Percentiles rank a stretch among this genome's conserved stretches.
These are phyloP conservation scores for Melitaea athalia DNA, from an alignment of 2,888 invertebrate species.

Conservation along the genomic window DNA sequence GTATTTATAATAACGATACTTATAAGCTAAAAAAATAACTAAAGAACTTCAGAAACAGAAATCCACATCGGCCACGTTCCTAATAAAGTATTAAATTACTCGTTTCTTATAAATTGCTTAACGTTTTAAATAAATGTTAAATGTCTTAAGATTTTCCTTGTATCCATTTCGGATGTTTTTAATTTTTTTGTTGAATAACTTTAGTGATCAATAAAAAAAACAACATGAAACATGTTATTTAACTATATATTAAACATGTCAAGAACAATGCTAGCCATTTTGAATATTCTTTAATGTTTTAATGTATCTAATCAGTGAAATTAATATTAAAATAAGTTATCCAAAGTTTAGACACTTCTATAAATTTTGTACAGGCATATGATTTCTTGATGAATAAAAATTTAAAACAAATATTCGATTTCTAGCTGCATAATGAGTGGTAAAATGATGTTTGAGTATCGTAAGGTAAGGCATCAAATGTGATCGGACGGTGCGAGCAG, in stretches of 20 bases:
- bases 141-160: constrained; percentile 22
- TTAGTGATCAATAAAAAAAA: constrained; percentile 10
- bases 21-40: background rate
- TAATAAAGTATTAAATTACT: constrained; percentile 20
- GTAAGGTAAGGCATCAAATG: constrained; percentile 38
- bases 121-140: constrained; percentile 14
- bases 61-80: constrained; percentile 1
- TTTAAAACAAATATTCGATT: background rate
- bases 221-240: background rate
- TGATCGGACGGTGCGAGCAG: constrained; percentile 46
- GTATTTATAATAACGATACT: no score
- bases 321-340: background rate
- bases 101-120: constrained; percentile 20
- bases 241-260: constrained; percentile 2
- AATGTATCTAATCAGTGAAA: background rate
- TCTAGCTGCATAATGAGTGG: background rate
- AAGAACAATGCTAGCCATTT: constrained; percentile 1
- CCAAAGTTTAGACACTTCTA: background rate
- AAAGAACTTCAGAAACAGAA: background rate
- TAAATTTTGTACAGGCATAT: background rate
- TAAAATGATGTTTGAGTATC: background rate
- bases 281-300: background rate
- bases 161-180: constrained; percentile 11
- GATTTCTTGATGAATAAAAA: background rate
- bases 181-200: constrained; percentile 11